Percentiles rank a stretch among this genome's conserved stretches.
Evolutionary conservation across 1,140 invertebrate genomes (phyloP).

Genomic region (Diprion similis): DNA sequence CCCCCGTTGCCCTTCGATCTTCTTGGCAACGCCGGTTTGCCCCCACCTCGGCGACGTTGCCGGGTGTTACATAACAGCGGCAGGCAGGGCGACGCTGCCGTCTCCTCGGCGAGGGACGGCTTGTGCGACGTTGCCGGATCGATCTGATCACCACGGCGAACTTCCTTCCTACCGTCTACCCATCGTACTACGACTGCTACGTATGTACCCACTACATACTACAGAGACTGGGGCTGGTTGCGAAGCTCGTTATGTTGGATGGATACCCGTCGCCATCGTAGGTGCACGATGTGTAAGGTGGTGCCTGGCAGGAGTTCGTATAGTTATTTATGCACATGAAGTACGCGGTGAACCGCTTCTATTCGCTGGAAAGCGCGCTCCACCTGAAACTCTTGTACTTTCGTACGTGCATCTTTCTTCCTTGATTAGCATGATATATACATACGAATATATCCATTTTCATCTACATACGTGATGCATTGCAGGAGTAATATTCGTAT

Average conservation of each 20-base stretch:
- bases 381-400: neutral
- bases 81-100: slow-evolving; percentile 39
- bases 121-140: slow-evolving; percentile 53
- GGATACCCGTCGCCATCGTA: no score
- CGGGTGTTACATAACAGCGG: slow-evolving; percentile 56
- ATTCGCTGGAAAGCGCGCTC: neutral
- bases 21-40: neutral
- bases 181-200: no score
- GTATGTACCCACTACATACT: no score
- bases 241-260: no score
- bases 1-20: neutral
- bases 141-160: slow-evolving; percentile 17
- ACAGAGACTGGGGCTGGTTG: no score
- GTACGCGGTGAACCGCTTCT: neutral
- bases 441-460: neutral
- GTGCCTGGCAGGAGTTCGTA: no score
- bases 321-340: no score
- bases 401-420: neutral
- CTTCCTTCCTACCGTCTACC: neutral
- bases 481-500: no score
- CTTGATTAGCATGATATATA: neutral
- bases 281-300: no score
- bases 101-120: slow-evolving; percentile 18
- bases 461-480: neutral
- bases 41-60: slow-evolving; percentile 14